Evolutionary conservation across 2,888 invertebrate genomes (phyloP).

Genomic region (Drosophila rellima): DNA sequence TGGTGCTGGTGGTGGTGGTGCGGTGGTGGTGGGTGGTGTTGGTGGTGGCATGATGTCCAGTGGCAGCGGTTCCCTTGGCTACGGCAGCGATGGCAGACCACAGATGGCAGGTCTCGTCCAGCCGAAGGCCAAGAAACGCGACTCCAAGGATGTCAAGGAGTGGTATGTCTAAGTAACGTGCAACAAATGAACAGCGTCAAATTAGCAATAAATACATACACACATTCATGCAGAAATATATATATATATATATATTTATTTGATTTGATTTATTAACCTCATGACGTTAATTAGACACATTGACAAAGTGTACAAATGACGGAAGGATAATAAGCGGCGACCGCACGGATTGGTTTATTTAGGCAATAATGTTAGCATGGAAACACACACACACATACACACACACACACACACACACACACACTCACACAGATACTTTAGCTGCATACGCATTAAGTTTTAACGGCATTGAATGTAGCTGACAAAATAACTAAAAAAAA

Average conservation of each 20-base stretch:
- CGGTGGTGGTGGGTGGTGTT: conserved; percentile 59
- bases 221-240: no score
- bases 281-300: conserved; percentile 62
- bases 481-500: conserved; percentile 12
- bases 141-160: conserved; percentile 96
- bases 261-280: conserved; percentile 56
- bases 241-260: no score
- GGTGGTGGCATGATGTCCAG: conserved; percentile 81
- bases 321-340: conserved; percentile 47
- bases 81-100: conserved; percentile 85
- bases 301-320: conserved; percentile 52
- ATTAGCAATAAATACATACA: conserved; percentile 12
- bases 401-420: conserved; percentile 6
- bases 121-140: conserved; percentile 89
- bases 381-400: conserved; percentile 15
- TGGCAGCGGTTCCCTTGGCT: conserved; percentile 74
- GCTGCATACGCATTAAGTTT: conserved; percentile 58
- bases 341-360: conserved; percentile 40
- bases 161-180: conserved; percentile 93
- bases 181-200: conserved; percentile 64
- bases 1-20: conserved; percentile 69
- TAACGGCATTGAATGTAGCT: conserved; percentile 46
- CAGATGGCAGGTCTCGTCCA: conserved; percentile 86
- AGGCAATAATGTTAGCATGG: conserved; percentile 37
- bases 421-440: conserved; percentile 42